Conservation (phyloP, 30 jellyfish, hydroid and myxozoan genomes). For the Chironex yamaguchii region DNA sequence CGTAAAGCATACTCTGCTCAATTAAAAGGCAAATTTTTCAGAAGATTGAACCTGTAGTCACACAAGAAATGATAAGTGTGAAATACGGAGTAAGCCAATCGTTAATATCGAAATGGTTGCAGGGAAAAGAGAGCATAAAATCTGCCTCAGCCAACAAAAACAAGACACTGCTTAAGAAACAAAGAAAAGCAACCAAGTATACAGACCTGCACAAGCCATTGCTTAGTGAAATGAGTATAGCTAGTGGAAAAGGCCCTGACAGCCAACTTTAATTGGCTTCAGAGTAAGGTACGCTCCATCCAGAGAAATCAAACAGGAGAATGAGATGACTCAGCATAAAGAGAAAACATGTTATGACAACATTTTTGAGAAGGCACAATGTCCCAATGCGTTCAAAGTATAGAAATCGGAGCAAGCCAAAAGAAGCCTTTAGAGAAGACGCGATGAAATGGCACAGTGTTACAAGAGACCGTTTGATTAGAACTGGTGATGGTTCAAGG, state of each 20-base stretch:
- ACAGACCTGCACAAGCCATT: conserved; percentile 20
- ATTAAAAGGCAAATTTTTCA: conserved; percentile 14
- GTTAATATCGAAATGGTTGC: conserved; percentile 13
- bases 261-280: conserved; percentile 23
- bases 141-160: conserved; percentile 32
- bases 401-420: conserved; percentile 47
- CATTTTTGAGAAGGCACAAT: conserved; percentile 44
- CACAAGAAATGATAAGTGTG: conserved; percentile 27
- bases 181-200: conserved; percentile 9
- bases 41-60: conserved; percentile 30
- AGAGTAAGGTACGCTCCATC: conserved; percentile 13
- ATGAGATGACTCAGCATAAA: conserved; percentile 41
- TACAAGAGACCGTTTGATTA: conserved; percentile 60
- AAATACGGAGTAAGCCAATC: conserved; percentile 43
- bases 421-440: conserved; percentile 40
- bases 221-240: conserved; percentile 6
- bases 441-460: conserved; percentile 46
- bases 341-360: conserved; percentile 52
- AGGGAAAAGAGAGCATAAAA: conserved; percentile 17
- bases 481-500: conserved; percentile 51
- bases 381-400: conserved; percentile 45
- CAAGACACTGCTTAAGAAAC: conserved; percentile 18
- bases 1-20: conserved; percentile 3
- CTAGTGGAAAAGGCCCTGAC: conserved; percentile 27
- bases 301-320: conserved; percentile 34